Percentiles rank a stretch among this genome's conserved stretches.
Evolutionary conservation across 2,888 invertebrate genomes (phyloP).

Genomic region (Platycheirus rosarum): DNA sequence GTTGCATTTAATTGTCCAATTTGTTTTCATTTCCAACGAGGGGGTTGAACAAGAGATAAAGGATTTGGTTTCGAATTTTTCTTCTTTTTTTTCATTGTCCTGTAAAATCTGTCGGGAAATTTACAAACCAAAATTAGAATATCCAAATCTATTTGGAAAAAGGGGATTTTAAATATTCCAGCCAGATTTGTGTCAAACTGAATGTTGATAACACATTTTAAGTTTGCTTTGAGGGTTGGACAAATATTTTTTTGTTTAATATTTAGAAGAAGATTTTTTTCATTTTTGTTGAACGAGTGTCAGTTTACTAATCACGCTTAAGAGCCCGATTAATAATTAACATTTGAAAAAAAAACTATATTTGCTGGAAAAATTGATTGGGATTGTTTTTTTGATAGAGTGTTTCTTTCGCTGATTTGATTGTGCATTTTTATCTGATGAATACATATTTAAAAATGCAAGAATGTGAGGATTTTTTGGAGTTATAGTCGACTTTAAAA

Average conservation of each 20-base stretch:
- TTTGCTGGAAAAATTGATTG: no score
- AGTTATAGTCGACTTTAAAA: no score
- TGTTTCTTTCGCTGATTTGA: no score
- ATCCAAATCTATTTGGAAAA: conserved; percentile 4
- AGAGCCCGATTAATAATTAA: background rate
- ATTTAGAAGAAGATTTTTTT: no score
- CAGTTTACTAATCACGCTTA: no score
- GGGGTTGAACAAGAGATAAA: conserved; percentile 1
- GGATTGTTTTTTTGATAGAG: no score
- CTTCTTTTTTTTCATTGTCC: conserved; percentile 1
- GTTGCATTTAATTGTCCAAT: conserved; percentile 72
- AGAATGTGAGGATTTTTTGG: no score
- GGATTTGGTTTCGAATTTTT: background rate
- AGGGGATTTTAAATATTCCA: conserved; percentile 27
- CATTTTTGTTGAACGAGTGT: background rate
- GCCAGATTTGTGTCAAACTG: conserved; percentile 3
- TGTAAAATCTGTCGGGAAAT: conserved; percentile 20
- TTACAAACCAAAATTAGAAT: conserved; percentile 18
- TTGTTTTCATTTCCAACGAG: conserved; percentile 30
- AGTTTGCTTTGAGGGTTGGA: no score
- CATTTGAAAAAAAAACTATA: background rate
- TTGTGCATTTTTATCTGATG: no score
- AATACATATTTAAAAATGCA: no score
- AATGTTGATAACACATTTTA: conserved; percentile 18
- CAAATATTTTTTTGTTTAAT: background rate